Evolutionary conservation across 2,113 vertebrate species (phyloP).

Genomic region (Nyctereutes procyonoides): DNA sequence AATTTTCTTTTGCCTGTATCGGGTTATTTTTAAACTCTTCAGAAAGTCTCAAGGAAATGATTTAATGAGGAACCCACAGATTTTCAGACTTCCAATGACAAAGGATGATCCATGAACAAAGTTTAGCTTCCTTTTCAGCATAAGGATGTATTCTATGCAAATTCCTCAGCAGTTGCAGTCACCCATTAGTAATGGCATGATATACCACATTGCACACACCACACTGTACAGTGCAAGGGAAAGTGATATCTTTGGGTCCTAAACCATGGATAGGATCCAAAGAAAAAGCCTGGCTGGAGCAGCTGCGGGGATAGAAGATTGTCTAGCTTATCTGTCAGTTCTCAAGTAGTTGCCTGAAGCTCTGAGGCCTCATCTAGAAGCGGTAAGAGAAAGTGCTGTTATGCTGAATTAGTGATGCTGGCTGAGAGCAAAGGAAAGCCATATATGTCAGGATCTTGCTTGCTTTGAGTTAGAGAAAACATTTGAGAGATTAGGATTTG

Average conservation of each 20-base stretch:
- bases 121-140: neutral
- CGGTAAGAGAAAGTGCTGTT: neutral
- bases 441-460: neutral
- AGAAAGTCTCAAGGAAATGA: constrained; percentile 29
- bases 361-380: neutral
- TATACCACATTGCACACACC: neutral
- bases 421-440: neutral
- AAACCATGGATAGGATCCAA: neutral
- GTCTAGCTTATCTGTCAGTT: neutral
- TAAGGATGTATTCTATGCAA: neutral
- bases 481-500: neutral
- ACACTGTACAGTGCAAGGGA: neutral
- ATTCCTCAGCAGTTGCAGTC: constrained; percentile 18
- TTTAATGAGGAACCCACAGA: neutral
- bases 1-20: neutral
- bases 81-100: constrained; percentile 17
- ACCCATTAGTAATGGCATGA: neutral
- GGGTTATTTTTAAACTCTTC: constrained; percentile 18
- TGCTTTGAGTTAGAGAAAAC: neutral
- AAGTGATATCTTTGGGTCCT: neutral
- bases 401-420: neutral
- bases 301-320: neutral
- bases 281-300: neutral
- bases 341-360: neutral
- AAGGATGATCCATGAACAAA: neutral